Percentiles rank a stretch among this genome's conserved stretches.
These are phyloP conservation scores for Zelostemma sp. DNA, from an alignment of 1,140 invertebrate species.

Conservation along the genomic window DNA sequence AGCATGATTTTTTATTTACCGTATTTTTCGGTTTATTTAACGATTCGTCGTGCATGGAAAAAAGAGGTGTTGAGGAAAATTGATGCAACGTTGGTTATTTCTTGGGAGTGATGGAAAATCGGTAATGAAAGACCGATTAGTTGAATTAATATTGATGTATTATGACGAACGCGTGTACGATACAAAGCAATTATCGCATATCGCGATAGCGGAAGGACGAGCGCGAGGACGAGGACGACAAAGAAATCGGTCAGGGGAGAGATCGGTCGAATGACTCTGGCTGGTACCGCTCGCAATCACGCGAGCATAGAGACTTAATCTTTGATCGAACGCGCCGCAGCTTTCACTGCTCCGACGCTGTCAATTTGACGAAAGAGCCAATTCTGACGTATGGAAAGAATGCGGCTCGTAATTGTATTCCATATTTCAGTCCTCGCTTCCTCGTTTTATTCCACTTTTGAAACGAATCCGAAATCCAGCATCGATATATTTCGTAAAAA, in stretches of 20 bases:
- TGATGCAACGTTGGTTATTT: too few relatives aligned
- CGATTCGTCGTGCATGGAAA: too few relatives aligned
- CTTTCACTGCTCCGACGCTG: conserved; percentile 1
- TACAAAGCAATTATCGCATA: conserved; percentile 1
- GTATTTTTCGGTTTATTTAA: too few relatives aligned
- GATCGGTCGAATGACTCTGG: conserved; percentile 6
- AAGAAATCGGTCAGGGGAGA: conserved; percentile 36
- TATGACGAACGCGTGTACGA: too few relatives aligned
- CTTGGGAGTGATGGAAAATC: too few relatives aligned
- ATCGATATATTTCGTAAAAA: neutral
- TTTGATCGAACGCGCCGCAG: neutral
- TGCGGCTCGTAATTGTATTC: neutral
- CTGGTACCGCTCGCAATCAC: conserved; percentile 6
- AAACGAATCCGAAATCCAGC: neutral
- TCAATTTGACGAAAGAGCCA: neutral
- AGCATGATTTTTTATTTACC: too few relatives aligned
- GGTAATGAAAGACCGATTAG: too few relatives aligned
- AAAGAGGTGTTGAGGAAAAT: too few relatives aligned
- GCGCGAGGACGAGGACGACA: conserved; percentile 34
- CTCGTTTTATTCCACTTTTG: neutral
- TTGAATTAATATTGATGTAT: too few relatives aligned
- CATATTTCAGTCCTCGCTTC: neutral
- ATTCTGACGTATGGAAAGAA: neutral
- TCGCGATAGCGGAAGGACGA: conserved; percentile 39
- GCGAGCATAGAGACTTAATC: neutral